Evolutionary conservation across 2,797 vertebrate genomes (phyloP).

Genomic region (Sylvilagus floridanus): DNA sequence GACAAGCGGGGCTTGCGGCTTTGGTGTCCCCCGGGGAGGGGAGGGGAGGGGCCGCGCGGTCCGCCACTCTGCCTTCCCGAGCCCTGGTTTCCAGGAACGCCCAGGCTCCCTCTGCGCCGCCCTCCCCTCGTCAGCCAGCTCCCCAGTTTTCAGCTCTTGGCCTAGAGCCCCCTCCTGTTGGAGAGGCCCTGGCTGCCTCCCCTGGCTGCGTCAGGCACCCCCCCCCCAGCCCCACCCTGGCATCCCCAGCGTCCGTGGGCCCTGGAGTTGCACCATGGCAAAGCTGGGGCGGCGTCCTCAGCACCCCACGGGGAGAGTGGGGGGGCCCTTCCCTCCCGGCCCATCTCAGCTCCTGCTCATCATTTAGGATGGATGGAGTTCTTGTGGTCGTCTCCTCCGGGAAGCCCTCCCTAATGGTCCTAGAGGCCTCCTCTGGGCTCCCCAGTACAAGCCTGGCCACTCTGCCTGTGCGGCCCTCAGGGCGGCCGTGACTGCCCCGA

Average conservation of each 20-base stretch:
- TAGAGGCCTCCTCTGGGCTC: neutral
- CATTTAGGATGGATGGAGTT: neutral
- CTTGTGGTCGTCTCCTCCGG: neutral
- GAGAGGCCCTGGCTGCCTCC: neutral
- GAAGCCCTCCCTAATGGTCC: conserved; percentile 25
- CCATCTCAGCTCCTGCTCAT: neutral
- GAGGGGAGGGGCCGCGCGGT: fast-evolving
- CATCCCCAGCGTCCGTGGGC: no score
- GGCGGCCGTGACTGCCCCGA: neutral
- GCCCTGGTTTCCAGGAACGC: neutral
- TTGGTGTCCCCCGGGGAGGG: neutral
- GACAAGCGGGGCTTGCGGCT: neutral
- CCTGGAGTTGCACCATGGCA: neutral
- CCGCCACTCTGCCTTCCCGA: neutral
- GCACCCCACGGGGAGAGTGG: neutral
- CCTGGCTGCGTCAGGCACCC: neutral
- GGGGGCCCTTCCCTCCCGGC: no score
- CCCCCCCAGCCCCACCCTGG: neutral
- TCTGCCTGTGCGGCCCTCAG: neutral
- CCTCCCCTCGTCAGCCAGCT: neutral
- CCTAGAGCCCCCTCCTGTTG: no score
- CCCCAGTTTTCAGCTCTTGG: neutral
- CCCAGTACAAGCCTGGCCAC: neutral
- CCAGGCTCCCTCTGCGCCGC: neutral
- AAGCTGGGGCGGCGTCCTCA: neutral